Evolutionary conservation across 2,797 vertebrate species (phyloP).

Genomic region (Threskiornis aethiopicus): DNA sequence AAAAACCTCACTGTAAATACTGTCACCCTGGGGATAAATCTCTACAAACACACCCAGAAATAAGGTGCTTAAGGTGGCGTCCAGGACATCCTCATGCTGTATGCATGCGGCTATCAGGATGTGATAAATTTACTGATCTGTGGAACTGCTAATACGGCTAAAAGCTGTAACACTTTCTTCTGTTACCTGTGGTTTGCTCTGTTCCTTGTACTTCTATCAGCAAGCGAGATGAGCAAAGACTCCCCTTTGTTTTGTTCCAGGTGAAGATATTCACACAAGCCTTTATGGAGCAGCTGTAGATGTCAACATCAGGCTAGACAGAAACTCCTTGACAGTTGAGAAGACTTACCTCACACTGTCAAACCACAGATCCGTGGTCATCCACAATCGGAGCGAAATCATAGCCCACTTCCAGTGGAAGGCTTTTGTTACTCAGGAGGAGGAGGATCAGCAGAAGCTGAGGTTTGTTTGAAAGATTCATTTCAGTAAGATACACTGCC

Average conservation of each 20-base stretch:
- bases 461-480: slow-evolving; percentile 63
- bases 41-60: neutral
- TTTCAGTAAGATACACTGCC: neutral
- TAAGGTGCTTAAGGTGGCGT: neutral
- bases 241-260: slow-evolving; percentile 68
- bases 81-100: neutral
- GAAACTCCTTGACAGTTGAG: slow-evolving; percentile 72
- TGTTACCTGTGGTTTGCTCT: neutral
- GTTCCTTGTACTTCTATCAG: neutral
- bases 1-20: neutral
- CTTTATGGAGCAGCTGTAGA: slow-evolving; percentile 83
- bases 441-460: slow-evolving; percentile 76
- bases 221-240: neutral
- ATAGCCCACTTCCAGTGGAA: slow-evolving; percentile 87
- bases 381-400: slow-evolving; percentile 81
- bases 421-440: slow-evolving; percentile 69
- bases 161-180: neutral
- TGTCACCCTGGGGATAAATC: neutral
- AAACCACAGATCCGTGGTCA: slow-evolving; percentile 69
- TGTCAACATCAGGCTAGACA: slow-evolving; percentile 79
- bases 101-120: neutral
- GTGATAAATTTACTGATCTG: neutral
- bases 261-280: slow-evolving; percentile 80
- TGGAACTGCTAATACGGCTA: neutral
- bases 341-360: slow-evolving; percentile 83